These are phyloP conservation scores for Miniopterus natalensis DNA, from an alignment of 2,113 vertebrate genomes.

Conservation along the genomic window DNA sequence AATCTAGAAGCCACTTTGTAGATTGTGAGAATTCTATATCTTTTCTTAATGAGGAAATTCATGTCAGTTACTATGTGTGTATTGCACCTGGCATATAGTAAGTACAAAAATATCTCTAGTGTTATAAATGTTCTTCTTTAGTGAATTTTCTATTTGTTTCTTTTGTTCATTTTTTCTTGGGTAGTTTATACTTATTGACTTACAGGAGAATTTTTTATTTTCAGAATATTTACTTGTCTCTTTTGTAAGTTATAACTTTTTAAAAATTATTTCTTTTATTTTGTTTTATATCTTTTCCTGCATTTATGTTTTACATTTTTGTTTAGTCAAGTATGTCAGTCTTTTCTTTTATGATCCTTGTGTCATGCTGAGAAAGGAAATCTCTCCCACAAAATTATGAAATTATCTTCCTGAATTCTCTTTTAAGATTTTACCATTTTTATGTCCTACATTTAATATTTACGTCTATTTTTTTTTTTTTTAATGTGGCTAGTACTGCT, in stretches of 20 bases:
- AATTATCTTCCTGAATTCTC: background rate
- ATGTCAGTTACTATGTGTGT: background rate
- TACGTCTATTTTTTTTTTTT: background rate
- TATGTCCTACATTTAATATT: conserved; percentile 44
- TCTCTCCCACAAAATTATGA: background rate
- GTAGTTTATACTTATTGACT: background rate
- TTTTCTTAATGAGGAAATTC: background rate
- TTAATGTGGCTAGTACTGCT: background rate
- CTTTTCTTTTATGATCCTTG: background rate
- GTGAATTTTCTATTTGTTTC: background rate
- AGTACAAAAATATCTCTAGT: background rate
- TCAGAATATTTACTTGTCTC: background rate
- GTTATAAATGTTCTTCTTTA: background rate
- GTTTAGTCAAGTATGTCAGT: background rate
- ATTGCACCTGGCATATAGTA: background rate
- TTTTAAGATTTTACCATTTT: conserved; percentile 11
- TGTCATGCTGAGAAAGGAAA: background rate
- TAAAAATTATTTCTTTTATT: background rate
- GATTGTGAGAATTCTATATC: background rate
- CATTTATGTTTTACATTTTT: conserved; percentile 17
- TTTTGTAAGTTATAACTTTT: conserved; percentile 22
- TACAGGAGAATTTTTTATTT: background rate
- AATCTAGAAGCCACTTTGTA: conserved; percentile 1
- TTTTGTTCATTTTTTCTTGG: background rate
- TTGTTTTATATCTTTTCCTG: background rate